Evolutionary conservation across 2,888 invertebrate genomes (phyloP), one percentile per base, ranked within the genome.

Genomic region (Caenorhabditis imperialis): DNA sequence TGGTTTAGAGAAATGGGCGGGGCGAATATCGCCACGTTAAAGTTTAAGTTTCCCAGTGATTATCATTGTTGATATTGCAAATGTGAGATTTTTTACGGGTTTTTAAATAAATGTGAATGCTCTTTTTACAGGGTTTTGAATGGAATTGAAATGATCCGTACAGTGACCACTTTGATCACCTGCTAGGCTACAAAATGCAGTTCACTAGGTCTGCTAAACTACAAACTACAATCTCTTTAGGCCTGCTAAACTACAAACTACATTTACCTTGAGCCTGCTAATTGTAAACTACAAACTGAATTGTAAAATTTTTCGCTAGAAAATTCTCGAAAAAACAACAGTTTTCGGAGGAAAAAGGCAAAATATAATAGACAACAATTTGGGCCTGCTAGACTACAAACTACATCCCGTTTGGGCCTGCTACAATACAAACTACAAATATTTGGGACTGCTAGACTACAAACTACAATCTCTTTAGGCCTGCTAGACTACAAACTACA

Each of bases 1-100:
- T 73, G 73, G 73, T 67, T 27, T 27, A n/a, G 27, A 3, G 48
- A 67, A 27, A 33, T 50, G 27, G 33, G 25, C 18, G 73, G 73
- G 22, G 67, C 55, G 33, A 61, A 61, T 27, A 48, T 60, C 45
- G 60, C 67, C 23, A 55, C 54, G 16, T 73, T 73, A 48, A 38
- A 73, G 40, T 67, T 73, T 33, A 10, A 44, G 12, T 67, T 60
- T 44, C 73, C 63, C 1, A 23, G 38, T 33, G 65, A 73, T 62
- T 27, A 14, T 16, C 22, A 8, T 4, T 62, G 62, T 20, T 30
- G 30, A 30, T 30, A 2, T n/a, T 18, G 22, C n/a, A n/a, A n/a
- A n/a, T n/a, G n/a, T n/a, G n/a, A n/a, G n/a, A n/a, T n/a, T n/a
- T n/a, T n/a, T n/a, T n/a, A n/a, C n/a, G n/a, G n/a, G n/a, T n/a